Evolutionary conservation across 2,797 vertebrate species (phyloP).

Genomic region (Pantherophis alleghaniensis): DNA sequence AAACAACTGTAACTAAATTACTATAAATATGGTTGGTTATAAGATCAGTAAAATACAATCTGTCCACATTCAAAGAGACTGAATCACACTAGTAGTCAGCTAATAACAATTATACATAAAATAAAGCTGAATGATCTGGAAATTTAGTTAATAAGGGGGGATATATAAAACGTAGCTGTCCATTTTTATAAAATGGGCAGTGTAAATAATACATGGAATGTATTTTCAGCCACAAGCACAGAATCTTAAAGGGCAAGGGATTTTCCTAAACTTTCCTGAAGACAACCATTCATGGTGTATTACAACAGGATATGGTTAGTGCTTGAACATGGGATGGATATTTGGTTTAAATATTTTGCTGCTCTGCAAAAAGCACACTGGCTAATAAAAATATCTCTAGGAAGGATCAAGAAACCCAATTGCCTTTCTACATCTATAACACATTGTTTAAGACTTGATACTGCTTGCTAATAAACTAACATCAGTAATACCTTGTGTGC

Average conservation of each 20-base stretch:
- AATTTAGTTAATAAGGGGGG: neutral
- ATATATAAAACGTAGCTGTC: neutral
- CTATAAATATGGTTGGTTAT: neutral
- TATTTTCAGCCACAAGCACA: neutral
- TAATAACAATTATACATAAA: neutral
- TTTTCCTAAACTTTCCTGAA: neutral
- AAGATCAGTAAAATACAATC: neutral
- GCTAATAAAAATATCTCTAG: neutral
- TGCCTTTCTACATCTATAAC: neutral
- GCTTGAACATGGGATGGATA: neutral
- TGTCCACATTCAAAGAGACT: neutral
- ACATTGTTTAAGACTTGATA: neutral
- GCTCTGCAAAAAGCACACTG: neutral
- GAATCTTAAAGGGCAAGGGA: neutral
- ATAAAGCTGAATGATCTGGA: neutral
- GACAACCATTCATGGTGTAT: neutral
- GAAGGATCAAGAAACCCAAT: neutral
- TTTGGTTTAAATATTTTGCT: neutral
- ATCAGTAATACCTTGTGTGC: neutral
- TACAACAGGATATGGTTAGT: neutral
- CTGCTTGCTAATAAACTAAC: neutral
- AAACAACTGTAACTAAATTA: neutral
- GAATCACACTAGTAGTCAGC: neutral
- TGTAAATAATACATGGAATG: neutral
- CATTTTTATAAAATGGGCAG: neutral